phyloP scores from a whole-genome alignment of 2,113 vertebrate genomes.

The Malurus melanocephalus region DNA sequence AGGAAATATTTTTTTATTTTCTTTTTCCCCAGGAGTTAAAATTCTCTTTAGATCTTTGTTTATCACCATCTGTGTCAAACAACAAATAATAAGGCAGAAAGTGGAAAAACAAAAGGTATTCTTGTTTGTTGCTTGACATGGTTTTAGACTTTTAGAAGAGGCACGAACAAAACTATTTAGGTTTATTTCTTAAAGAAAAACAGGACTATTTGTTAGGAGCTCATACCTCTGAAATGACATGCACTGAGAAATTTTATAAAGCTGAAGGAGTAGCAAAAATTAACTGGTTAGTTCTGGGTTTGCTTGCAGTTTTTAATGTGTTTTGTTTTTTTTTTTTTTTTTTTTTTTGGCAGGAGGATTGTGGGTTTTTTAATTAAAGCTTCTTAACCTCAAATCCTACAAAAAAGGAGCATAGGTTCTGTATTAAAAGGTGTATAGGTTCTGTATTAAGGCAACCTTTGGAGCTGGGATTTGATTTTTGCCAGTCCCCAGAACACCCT shows the following conservation, averaged over 20 bases:
- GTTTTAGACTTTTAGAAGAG: background rate
- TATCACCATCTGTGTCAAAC: background rate
- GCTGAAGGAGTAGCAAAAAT: background rate
- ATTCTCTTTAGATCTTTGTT: background rate
- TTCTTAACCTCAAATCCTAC: background rate
- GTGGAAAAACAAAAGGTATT: background rate
- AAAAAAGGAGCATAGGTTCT: rapidly evolving
- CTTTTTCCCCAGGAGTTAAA: background rate
- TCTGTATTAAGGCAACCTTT: background rate
- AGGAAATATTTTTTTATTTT: background rate
- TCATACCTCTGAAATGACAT: background rate
- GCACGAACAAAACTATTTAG: background rate
- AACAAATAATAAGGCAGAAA: background rate
- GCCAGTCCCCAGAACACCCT: rapidly evolving
- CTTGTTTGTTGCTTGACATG: background rate
- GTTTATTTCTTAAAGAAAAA: background rate
- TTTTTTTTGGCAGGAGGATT: background rate
- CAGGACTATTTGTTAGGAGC: rapidly evolving
- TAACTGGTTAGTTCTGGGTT: rapidly evolving
- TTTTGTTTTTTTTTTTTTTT: background rate
- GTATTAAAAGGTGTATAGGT: no score
- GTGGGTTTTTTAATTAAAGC: rapidly evolving
- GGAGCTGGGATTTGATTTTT: background rate
- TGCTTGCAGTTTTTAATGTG: rapidly evolving
- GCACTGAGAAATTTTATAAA: background rate